Conservation (phyloP, 2,113 vertebrate genomes). For the Heterotis niloticus region DNA sequence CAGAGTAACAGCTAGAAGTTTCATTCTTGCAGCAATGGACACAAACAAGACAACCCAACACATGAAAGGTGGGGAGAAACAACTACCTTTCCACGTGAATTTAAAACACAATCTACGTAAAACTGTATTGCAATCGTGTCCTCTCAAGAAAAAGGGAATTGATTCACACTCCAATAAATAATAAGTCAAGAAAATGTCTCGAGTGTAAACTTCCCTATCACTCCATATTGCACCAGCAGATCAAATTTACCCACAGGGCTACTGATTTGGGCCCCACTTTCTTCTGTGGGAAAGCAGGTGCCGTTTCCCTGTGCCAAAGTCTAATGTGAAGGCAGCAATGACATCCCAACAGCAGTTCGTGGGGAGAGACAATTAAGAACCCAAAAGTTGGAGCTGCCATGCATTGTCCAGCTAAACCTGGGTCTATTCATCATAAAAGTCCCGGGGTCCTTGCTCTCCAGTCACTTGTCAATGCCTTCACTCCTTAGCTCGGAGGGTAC, state of each 20-base stretch:
- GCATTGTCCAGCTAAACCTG: not conserved
- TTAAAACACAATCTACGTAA: slow-evolving; percentile 37
- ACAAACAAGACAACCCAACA: slow-evolving; percentile 28
- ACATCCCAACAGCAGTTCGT: not conserved
- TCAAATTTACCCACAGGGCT: slow-evolving; percentile 28
- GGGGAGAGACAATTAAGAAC: not conserved
- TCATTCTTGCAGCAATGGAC: slow-evolving; percentile 38
- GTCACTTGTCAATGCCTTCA: not conserved
- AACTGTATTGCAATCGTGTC: slow-evolving; percentile 33
- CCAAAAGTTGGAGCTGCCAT: not conserved
- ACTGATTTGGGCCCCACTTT: not conserved
- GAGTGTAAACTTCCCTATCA: slow-evolving; percentile 42
- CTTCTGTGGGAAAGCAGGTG: not conserved
- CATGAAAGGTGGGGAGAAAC: slow-evolving; percentile 27
- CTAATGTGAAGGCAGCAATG: not conserved
- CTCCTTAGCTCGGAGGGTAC: not conserved
- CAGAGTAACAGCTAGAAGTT: slow-evolving; percentile 43
- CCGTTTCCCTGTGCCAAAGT: not conserved
- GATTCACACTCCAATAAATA: slow-evolving; percentile 35
- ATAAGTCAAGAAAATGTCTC: slow-evolving; percentile 28
- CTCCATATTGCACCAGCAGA: slow-evolving; percentile 51
- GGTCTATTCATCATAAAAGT: not conserved
- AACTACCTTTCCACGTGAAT: slow-evolving; percentile 32
- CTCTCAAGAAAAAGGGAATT: slow-evolving; percentile 32
- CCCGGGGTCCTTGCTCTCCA: not conserved